Evolutionary conservation across 2,113 vertebrate genomes (phyloP).

Genomic region (Pelodiscus sinensis): DNA sequence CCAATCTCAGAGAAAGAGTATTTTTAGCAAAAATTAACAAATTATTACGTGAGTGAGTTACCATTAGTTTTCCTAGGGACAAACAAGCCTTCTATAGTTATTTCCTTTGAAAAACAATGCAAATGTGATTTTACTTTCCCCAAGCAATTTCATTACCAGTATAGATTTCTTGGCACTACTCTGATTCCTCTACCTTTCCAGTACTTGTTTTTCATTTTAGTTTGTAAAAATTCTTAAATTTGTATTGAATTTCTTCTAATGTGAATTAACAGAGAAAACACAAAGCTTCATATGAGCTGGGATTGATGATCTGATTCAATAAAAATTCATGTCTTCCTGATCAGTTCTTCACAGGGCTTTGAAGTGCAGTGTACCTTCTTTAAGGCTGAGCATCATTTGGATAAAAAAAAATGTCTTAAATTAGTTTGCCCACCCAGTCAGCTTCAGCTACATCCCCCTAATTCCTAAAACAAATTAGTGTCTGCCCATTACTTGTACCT

Average conservation of each 20-base stretch:
- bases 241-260: not conserved
- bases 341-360: not conserved
- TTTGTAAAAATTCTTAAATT: not conserved
- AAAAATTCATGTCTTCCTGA: not conserved
- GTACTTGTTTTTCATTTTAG: not conserved
- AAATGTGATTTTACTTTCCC: not conserved
- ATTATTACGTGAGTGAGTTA: not conserved
- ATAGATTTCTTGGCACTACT: not conserved
- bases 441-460: not conserved
- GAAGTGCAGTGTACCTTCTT: not conserved
- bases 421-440: not conserved
- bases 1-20: not conserved
- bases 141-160: not conserved
- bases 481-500: not conserved
- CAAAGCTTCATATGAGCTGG: not conserved
- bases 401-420: not conserved
- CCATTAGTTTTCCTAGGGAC: not conserved
- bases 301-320: not conserved
- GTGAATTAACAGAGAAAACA: not conserved
- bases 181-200: fast-evolving
- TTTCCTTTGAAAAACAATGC: not conserved
- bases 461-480: not conserved
- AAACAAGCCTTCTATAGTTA: not conserved
- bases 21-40: not conserved
- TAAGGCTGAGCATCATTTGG: not conserved